Base-by-base conservation (phyloP, 2,888 invertebrate species). In the Drosophila dives region DNA sequence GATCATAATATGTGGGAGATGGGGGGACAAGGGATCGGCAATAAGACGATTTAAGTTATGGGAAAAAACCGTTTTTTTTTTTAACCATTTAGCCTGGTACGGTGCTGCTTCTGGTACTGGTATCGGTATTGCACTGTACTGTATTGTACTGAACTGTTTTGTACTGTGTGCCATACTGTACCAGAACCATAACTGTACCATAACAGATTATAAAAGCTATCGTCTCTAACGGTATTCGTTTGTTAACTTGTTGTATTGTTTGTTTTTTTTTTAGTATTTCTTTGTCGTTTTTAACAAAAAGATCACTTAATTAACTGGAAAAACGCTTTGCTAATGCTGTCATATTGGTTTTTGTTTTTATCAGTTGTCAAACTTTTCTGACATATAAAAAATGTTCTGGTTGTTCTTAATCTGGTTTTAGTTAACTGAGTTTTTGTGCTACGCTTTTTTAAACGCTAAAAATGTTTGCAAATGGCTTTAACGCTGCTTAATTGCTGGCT, bases 341-440 rank as follows among this genome's bases (percentile, higher is more conserved):
- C 59, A 29, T 60, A 54, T 62, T 64, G 64, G 56, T 51, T 53
- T 23, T 56, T 32, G 20, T 29, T 15, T 62, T 68, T 15, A 55
- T 23, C 45, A 15, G 23, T 23, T 64, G 40, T 65, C 42, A 68
- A 70, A 82, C 71, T 67, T 74, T 49, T 40, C 68, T 79, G 72
- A 72, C 65, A 79, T 82, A 81, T 81, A 80, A 80, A 81, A 81
- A 75, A 75, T 72, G 53, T 61, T 63, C 4, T 58, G 65, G 20
- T 60, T 29, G 38, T 32, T 42, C 2, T 33, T 50, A 5, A 23
- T 23, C 45, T 45, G 23, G 45, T 15, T 53, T 64, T 63, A 70
- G 69, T 80, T 69, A 75, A 79, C 80, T 79, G 79, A 75, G 77
- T 77, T 79, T 78, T 80, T 85, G 83, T 83, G 86, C 86, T 86